phyloP scores from a whole-genome alignment of 2,888 invertebrate species.

The Zhuqinia jingwanae region DNA sequence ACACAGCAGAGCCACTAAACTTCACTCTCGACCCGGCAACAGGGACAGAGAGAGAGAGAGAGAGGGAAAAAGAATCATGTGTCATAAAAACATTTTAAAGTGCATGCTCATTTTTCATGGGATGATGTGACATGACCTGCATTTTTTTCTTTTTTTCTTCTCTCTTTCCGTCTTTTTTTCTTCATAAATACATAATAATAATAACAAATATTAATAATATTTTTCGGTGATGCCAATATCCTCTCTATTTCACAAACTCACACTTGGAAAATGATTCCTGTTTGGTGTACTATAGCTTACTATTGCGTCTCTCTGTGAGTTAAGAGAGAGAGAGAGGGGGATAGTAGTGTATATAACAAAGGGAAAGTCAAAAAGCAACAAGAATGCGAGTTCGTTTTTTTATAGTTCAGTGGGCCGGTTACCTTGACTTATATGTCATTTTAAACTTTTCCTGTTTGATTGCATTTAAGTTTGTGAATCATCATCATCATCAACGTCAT shows the following conservation, averaged over 20 bases:
- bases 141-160: constrained; percentile 41
- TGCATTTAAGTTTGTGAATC: constrained; percentile 34
- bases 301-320: too few relatives aligned
- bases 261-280: too few relatives aligned
- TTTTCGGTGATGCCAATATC: constrained; percentile 61
- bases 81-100: constrained; percentile 49
- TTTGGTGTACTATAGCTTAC: not conserved
- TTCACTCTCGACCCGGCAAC: too few relatives aligned
- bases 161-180: constrained; percentile 1
- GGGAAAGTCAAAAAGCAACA: constrained; percentile 61
- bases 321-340: constrained; percentile 15
- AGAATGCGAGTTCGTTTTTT: constrained; percentile 36
- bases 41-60: too few relatives aligned
- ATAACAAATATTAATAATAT: not conserved
- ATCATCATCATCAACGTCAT: not conserved
- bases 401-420: constrained; percentile 66
- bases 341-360: constrained; percentile 18
- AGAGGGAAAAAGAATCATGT: constrained; percentile 48
- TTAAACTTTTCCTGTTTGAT: constrained; percentile 55
- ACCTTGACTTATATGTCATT: constrained; percentile 66
- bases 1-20: not conserved
- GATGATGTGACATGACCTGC: constrained; percentile 66
- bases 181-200: not conserved
- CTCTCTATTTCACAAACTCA: too few relatives aligned
- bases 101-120: constrained; percentile 61